Base-by-base conservation (phyloP, 2,113 vertebrate genomes). In the Neomonachus schauinslandi region DNA sequence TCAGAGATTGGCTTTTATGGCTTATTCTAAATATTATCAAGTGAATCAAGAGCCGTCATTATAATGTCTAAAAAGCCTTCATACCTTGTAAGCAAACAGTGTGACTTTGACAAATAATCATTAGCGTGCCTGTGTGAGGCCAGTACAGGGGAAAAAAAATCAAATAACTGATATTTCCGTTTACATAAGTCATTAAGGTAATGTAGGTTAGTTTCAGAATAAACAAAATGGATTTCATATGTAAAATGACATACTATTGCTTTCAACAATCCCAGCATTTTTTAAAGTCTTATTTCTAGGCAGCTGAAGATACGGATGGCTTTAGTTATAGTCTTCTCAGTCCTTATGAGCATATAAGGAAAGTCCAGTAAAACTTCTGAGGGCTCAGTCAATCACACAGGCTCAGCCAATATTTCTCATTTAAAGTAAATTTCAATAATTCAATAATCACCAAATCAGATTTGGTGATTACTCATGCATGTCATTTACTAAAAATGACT, bases 51-150 rank as follows among this genome's bases (percentile, higher is more conserved):
- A 98, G 98, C 98, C 98, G 57, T 98, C 98, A 99, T 99, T 99
- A 98, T 88, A 98, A 97, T 98, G 98, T 98, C 99, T 99, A 99
- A 99, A 99, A 99, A 99, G 98, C 98, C 98, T 99, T 98, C 98
- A 85, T 98, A 99, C 98, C 98, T 98, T 99, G 98, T 99, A 99
- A 99, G 99, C 98, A 99, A 99, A 99, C 99, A 99, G 98, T 99
- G 98, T 98, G 98, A 98, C 98, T 99, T 98, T 99, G 98, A 99
- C 98, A 99, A 99, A 99, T 99, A 99, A 98, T 99, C 98, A 99
- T 99, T 99, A 99, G 97, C 42, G 24, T 93, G 97, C 97, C 98
- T 98, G 97, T 97, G 97, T 98, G 98, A 99, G 98, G 97, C 98
- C 98, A 97, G 71, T 59, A 76, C 96, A 97, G 87, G 92, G 95